Conservation (phyloP, 2,113 vertebrate species). For the Mesoclemmys tuberculata region DNA sequence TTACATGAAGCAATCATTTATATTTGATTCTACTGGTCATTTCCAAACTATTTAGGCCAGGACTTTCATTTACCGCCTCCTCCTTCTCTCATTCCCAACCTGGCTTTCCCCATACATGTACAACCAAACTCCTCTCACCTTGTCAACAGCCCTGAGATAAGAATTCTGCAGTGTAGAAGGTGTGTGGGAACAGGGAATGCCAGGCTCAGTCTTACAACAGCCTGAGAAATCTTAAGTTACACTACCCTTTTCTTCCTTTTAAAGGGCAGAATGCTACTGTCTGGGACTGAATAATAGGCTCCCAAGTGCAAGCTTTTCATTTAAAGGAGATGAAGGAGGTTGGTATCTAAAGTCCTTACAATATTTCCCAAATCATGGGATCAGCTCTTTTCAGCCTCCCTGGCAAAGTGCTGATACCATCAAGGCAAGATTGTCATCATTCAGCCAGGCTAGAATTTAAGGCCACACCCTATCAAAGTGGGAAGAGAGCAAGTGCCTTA, state of each 20-base stretch:
- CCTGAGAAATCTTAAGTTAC: not conserved
- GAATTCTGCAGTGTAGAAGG: not conserved
- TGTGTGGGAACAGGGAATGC: not conserved
- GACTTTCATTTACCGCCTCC: not conserved
- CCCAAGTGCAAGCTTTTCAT: not conserved
- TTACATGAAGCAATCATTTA: not conserved
- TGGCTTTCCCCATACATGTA: not conserved
- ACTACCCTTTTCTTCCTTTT: not conserved
- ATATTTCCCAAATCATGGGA: not conserved
- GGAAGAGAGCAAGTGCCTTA: not conserved
- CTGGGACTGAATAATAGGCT: not conserved
- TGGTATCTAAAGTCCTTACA: fast-evolving
- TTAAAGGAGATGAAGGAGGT: not conserved
- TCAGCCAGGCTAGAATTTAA: not conserved
- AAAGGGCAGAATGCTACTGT: not conserved
- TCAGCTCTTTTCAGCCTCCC: not conserved
- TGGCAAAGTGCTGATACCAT: not conserved
- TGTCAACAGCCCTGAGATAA: not conserved
- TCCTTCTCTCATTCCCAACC: not conserved
- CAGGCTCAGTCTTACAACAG: not conserved
- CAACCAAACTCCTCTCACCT: not conserved
- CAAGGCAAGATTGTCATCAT: not conserved
- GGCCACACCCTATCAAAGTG: not conserved
- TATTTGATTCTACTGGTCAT: not conserved
- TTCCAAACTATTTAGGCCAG: not conserved